Percentiles rank a stretch among this genome's conserved stretches.
These are phyloP conservation scores for Sinocyclocheilus anophthalmus DNA, from an alignment of 2,113 vertebrate genomes.

Conservation along the genomic window DNA sequence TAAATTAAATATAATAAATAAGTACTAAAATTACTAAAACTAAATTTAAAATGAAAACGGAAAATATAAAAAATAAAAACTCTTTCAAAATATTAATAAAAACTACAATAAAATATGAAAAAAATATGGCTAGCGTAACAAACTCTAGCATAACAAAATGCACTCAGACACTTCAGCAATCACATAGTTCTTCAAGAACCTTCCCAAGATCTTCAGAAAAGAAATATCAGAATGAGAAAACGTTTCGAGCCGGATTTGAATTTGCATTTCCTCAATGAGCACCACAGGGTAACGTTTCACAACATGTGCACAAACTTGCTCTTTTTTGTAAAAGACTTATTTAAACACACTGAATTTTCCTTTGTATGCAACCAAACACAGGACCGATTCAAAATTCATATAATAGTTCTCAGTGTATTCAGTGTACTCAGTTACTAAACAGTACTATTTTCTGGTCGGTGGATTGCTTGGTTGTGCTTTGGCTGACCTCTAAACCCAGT, in stretches of 20 bases:
- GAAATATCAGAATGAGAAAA: background rate
- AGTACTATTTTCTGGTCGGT: background rate
- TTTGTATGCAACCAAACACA: background rate
- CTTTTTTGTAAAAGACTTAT: background rate
- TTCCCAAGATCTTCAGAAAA: background rate
- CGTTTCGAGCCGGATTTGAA: background rate
- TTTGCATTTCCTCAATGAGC: background rate
- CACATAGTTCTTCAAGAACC: background rate
- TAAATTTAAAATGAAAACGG: too few relatives aligned
- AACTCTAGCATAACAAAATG: too few relatives aligned
- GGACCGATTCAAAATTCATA: background rate
- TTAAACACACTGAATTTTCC: background rate
- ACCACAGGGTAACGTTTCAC: too few relatives aligned
- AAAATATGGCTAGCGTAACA: too few relatives aligned
- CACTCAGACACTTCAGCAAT: too few relatives aligned
- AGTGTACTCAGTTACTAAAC: background rate
- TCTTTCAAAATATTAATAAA: too few relatives aligned
- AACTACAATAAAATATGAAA: too few relatives aligned
- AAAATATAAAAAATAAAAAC: too few relatives aligned
- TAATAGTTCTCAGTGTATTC: background rate
- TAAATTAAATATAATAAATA: too few relatives aligned
- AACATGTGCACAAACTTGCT: background rate
- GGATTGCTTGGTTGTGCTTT: background rate
- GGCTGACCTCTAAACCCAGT: conserved; percentile 18
- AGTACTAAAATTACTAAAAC: too few relatives aligned